These are phyloP conservation scores for Dromius quadrimaculatus DNA, from an alignment of 2,888 invertebrate genomes.

Conservation along the genomic window DNA sequence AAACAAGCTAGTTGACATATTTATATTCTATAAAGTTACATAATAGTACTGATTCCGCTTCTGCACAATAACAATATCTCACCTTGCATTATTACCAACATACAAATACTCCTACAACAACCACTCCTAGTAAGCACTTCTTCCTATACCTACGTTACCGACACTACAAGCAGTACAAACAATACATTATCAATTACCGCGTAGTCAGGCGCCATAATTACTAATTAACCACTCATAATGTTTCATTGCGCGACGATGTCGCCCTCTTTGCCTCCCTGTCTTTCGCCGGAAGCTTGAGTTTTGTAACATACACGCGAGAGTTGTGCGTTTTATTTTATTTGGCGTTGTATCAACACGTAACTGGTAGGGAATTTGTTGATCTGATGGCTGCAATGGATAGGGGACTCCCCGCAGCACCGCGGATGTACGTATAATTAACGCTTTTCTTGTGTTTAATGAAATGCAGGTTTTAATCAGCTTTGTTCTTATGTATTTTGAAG, in stretches of 20 bases:
- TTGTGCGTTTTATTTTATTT: conserved; percentile 5
- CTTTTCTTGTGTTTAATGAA: conserved; percentile 17
- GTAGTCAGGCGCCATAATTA: conserved; percentile 31
- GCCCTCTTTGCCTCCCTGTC: conserved; percentile 1
- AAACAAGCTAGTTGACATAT: no score
- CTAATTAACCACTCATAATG: conserved; percentile 51
- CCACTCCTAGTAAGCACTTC: background rate
- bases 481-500: conserved; percentile 12
- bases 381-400: background rate
- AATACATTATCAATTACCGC: conserved; percentile 47
- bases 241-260: conserved; percentile 40
- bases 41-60: background rate
- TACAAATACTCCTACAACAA: background rate
- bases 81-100: background rate
- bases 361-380: conserved; percentile 31
- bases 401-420: background rate
- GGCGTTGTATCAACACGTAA: conserved; percentile 40
- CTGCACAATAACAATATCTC: background rate
- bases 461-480: conserved; percentile 30
- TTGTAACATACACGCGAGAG: conserved; percentile 29
- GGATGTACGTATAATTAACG: background rate
- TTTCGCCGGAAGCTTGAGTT: conserved; percentile 37
- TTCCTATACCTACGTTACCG: background rate
- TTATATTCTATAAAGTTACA: no score
- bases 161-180: conserved; percentile 3